Conservation (phyloP, 2,113 vertebrate species). For the Heptranchias perlo region DNA sequence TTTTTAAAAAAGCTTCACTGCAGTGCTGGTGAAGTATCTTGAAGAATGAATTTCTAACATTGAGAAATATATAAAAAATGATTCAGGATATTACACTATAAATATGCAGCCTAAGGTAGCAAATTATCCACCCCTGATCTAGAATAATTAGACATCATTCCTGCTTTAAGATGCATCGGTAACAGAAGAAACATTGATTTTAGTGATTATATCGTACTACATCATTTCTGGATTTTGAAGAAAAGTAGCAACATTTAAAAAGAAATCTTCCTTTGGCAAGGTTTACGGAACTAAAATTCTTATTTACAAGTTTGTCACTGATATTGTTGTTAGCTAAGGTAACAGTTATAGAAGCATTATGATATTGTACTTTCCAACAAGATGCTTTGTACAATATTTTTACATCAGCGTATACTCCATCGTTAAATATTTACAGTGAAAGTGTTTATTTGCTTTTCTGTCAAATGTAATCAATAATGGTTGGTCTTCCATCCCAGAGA, state of each 20-base stretch:
- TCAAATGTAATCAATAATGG: not conserved
- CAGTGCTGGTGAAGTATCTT: not conserved
- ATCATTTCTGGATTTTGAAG: not conserved
- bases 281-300: not conserved
- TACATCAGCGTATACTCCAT: not conserved
- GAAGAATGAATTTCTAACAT: not conserved
- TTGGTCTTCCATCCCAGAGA: not conserved
- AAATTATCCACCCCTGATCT: not conserved
- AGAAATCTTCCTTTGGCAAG: not conserved
- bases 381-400: not conserved
- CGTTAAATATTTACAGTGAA: not conserved
- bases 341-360: not conserved
- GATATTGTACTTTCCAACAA: not conserved
- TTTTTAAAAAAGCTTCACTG: not conserved
- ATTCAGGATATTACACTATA: not conserved
- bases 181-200: not conserved
- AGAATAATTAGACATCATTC: not conserved
- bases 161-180: not conserved
- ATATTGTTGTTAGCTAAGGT: not conserved
- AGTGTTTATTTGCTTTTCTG: not conserved
- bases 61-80: not conserved
- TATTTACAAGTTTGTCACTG: not conserved
- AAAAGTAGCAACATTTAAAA: not conserved
- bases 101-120: not conserved
- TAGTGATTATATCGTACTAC: not conserved